Conservation (phyloP, 2,888 invertebrate genomes). For the Coelopa pilipes region DNA sequence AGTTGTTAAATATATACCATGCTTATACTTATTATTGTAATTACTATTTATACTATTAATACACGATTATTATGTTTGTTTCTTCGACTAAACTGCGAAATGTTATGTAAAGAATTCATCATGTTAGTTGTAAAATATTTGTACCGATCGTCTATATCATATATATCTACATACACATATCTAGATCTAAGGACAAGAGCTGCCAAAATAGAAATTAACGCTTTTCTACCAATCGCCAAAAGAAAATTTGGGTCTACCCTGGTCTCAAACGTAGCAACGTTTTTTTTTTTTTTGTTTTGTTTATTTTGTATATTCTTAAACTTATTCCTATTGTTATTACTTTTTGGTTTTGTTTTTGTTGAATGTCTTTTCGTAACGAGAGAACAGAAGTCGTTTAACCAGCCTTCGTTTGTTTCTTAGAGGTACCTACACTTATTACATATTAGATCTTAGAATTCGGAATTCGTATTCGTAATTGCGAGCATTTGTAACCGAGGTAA, state of each 20-base stretch:
- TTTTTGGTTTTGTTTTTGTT: background rate
- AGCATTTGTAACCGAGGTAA: background rate
- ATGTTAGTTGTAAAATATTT: background rate
- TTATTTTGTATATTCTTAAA: background rate
- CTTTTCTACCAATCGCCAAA: background rate
- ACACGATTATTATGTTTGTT: background rate
- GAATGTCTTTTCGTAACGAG: background rate
- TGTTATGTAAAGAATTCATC: conserved; percentile 12
- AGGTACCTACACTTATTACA: too few relatives aligned
- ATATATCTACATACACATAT: too few relatives aligned
- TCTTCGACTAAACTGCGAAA: background rate
- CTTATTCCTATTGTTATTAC: too few relatives aligned
- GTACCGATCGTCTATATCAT: background rate
- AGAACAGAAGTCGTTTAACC: background rate
- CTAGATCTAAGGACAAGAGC: background rate
- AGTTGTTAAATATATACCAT: conserved; percentile 5
- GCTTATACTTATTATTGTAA: conserved; percentile 1
- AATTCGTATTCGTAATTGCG: too few relatives aligned
- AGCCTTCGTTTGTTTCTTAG: too few relatives aligned
- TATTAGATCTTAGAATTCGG: too few relatives aligned
- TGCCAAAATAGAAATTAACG: conserved; percentile 10
- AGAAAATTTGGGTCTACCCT: background rate
- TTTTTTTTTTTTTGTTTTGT: background rate
- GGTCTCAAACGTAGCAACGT: background rate
- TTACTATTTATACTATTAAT: background rate